These are phyloP conservation scores for Pardalotus punctatus DNA, from an alignment of 2,113 vertebrate species.

Conservation along the genomic window DNA sequence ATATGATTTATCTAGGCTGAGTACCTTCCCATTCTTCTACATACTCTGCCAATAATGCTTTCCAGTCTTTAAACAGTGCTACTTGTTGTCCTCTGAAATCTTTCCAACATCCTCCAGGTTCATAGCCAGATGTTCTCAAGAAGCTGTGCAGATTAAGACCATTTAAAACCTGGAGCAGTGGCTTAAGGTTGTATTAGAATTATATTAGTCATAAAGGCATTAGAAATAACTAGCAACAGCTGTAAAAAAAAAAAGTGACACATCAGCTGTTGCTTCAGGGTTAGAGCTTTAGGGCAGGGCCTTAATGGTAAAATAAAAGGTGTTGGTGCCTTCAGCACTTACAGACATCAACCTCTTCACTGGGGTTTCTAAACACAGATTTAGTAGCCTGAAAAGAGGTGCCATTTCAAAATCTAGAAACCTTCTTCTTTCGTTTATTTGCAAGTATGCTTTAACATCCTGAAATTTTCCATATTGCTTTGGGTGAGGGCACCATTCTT, in stretches of 20 bases:
- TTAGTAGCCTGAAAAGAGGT: not conserved
- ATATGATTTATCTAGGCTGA: not conserved
- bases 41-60: not conserved
- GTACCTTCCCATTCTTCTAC: not conserved
- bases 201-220: not conserved
- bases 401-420: not conserved
- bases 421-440: not conserved
- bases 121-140: not conserved
- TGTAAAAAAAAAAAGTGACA: not conserved
- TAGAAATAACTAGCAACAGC: not conserved
- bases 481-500: not conserved
- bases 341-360: not conserved
- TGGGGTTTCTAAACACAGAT: not conserved
- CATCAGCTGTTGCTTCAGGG: not conserved
- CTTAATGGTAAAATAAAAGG: not conserved
- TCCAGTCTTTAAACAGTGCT: not conserved
- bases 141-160: not conserved
- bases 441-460: not conserved
- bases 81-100: not conserved
- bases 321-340: not conserved
- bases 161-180: not conserved
- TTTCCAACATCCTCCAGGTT: not conserved
- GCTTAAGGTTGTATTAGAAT: not conserved
- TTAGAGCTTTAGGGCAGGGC: not conserved
- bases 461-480: not conserved